Evolutionary conservation across 2,888 invertebrate species (phyloP).

Genomic region (Iphiclides podalirius): DNA sequence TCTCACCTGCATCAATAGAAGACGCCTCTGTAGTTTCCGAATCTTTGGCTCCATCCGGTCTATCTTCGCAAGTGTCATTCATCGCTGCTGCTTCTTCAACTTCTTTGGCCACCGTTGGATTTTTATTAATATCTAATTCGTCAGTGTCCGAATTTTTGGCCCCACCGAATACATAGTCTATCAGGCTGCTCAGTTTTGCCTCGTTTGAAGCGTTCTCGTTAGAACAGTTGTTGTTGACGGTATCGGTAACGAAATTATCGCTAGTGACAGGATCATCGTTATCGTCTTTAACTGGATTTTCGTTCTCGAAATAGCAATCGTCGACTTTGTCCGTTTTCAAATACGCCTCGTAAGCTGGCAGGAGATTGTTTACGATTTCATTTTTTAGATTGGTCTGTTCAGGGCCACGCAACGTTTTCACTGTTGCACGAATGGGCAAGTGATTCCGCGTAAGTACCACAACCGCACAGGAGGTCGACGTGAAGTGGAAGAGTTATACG

Average conservation of each 20-base stretch:
- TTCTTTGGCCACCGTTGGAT: conserved; percentile 23
- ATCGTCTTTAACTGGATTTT: conserved; percentile 32
- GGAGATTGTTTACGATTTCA: neutral
- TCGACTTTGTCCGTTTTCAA: conserved; percentile 37
- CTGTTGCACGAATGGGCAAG: too few species aligned
- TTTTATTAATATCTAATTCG: conserved; percentile 23
- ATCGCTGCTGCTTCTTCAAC: conserved; percentile 6
- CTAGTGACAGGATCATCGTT: conserved; percentile 21
- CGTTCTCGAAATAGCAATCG: conserved; percentile 25
- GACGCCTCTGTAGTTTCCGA: conserved; percentile 34
- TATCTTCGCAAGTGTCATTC: neutral
- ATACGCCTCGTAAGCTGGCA: conserved; percentile 59
- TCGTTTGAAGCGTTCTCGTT: conserved; percentile 9
- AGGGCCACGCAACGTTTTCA: too few species aligned
- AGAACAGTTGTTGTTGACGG: conserved; percentile 58
- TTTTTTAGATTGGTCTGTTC: too few species aligned
- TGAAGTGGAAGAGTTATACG: too few species aligned
- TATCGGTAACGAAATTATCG: neutral
- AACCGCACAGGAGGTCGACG: too few species aligned
- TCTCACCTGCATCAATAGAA: conserved; percentile 45
- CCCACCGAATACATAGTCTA: conserved; percentile 20
- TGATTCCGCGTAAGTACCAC: too few species aligned
- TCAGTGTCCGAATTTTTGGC: conserved; percentile 18
- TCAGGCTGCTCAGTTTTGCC: conserved; percentile 15
- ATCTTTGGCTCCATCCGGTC: conserved; percentile 3